Evolutionary conservation across 2,113 vertebrate species (phyloP), one percentile per base, ranked within the genome.

Genomic region (Siniperca chuatsi): DNA sequence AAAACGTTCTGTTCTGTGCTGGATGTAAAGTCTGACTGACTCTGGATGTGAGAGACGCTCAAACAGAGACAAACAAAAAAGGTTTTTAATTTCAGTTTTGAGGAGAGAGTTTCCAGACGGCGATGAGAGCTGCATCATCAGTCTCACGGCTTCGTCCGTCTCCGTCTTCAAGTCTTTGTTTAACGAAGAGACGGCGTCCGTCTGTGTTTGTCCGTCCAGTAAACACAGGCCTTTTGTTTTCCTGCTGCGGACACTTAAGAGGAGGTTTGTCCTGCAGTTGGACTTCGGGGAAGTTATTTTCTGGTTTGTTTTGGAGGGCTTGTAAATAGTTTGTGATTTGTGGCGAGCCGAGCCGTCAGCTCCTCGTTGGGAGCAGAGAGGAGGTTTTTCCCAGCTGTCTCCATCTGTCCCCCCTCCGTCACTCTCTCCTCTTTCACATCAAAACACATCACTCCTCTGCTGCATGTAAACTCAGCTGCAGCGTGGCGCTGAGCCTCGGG

Each of bases 261-360:
- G 29, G 70, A 85, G 76, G 55, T 77, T 69, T 44, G 86, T 80
- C 85, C 81, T 16, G 61, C 75, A 48, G 44, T 81, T 29, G 75
- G 83, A 90, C 79, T 87, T 81, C 70, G n/a, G 84, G 82, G 82
- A 91, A 81, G 77, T 87, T 79, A 69, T 89, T 84, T 85, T 90
- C 79, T 83, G 69, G 80, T 87, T 86, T 90, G 82, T 91, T 91
- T 87, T 89, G 77, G 80, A 87, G 72, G 40, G 5, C 46, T 50
- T 87, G 89, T 93, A 90, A 92, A 92, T 88, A 92, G 74, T 88
- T 72, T 62, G 75, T 88, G 91, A 86, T 92, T 90, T 90, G 91
- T 87, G 89, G 89, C 29, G 55, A 81, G 80, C 76, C 60, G 46
- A 74, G 81, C 70, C 50, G 72, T 83, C 85, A 82, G 71, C 85